phyloP scores from a whole-genome alignment of 1,140 invertebrate species.

The Heliconius congener region DNA sequence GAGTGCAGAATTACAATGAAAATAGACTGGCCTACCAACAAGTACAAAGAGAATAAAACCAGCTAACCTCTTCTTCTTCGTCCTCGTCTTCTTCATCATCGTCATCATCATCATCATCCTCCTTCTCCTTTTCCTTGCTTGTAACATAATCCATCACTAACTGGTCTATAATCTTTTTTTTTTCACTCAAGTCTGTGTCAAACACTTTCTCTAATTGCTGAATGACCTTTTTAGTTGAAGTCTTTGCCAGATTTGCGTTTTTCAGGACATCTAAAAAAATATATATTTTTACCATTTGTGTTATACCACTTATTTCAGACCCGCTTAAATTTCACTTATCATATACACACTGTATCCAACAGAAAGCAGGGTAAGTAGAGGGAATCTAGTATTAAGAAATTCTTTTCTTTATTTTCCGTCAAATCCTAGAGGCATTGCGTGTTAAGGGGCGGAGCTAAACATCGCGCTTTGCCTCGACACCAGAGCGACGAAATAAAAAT shows the following conservation, averaged over 20 bases:
- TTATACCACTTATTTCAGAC: too few species aligned
- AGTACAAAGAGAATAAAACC: neutral
- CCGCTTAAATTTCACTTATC: too few species aligned
- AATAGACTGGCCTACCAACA: neutral
- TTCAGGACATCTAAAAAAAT: constrained; percentile 89
- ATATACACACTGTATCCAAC: too few species aligned
- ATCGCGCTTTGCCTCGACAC: too few species aligned
- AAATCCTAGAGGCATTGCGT: too few species aligned
- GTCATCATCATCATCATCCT: constrained; percentile 83
- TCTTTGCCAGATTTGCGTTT: constrained; percentile 90
- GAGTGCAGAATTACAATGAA: too few species aligned
- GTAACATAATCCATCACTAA: constrained; percentile 88
- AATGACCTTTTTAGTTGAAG: constrained; percentile 95
- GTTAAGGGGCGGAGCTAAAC: too few species aligned
- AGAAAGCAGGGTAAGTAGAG: too few species aligned
- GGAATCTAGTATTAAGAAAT: too few species aligned
- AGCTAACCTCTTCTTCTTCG: constrained; percentile 71
- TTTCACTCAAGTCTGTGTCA: constrained; percentile 87
- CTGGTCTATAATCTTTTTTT: constrained; percentile 92
- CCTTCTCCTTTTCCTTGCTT: constrained; percentile 83
- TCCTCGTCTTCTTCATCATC: neutral
- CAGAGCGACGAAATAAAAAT: too few species aligned
- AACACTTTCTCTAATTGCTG: constrained; percentile 92
- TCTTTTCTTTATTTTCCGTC: too few species aligned
- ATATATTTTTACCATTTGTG: too few species aligned